phyloP scores from a whole-genome alignment of 2,113 vertebrate species.

The Pimephales promelas region DNA sequence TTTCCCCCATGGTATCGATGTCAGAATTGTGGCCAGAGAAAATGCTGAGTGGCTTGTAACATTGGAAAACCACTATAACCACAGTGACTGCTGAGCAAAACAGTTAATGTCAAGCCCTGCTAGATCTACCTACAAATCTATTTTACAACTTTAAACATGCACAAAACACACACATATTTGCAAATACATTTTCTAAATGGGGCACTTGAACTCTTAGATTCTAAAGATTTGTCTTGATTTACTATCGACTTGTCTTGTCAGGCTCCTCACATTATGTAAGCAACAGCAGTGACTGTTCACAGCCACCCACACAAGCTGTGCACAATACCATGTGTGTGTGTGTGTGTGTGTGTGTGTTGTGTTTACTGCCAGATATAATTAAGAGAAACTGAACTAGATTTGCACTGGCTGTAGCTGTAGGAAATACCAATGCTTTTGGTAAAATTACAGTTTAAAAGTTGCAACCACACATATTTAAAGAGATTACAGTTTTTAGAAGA shows the following conservation, averaged over 20 bases:
- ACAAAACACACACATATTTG: slow-evolving; percentile 20
- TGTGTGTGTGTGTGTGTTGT: too few species aligned
- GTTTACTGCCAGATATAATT: slow-evolving; percentile 1
- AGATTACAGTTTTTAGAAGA: background rate
- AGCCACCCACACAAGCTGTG: slow-evolving; percentile 19
- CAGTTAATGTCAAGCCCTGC: too few species aligned
- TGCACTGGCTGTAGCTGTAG: background rate
- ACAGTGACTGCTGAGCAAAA: too few species aligned
- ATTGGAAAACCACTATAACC: too few species aligned
- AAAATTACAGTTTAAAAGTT: background rate
- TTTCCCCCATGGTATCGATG: too few species aligned
- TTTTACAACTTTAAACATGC: slow-evolving; percentile 15
- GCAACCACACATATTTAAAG: background rate
- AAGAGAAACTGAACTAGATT: background rate
- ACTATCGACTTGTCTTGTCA: background rate
- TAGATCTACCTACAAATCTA: background rate
- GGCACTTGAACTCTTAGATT: too few species aligned
- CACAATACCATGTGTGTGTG: background rate
- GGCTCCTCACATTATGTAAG: background rate
- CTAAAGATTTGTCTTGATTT: background rate
- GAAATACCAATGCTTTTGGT: background rate
- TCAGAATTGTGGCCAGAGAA: too few species aligned
- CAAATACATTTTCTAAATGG: too few species aligned
- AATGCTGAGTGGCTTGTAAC: too few species aligned
- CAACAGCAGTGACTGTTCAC: slow-evolving; percentile 4